phyloP scores from a whole-genome alignment of 2,797 vertebrate species.

The Lycodopsis pacificus region DNA sequence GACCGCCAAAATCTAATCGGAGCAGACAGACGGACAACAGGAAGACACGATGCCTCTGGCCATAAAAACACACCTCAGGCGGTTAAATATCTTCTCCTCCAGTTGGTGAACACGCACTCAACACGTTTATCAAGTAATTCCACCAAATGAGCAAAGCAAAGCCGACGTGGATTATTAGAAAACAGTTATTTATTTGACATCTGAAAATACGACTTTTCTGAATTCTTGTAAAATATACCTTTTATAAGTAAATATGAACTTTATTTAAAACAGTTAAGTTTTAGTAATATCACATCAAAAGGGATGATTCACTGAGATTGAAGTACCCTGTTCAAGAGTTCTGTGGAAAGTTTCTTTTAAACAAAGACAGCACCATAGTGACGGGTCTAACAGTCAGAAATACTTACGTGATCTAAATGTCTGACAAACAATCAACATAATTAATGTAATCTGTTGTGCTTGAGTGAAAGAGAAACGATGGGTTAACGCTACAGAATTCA shows the following conservation, averaged over 20 bases:
- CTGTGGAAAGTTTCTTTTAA: constrained; percentile 63
- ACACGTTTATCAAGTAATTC: neutral
- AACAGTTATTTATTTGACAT: constrained; percentile 82
- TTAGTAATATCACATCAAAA: constrained; percentile 79
- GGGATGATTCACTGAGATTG: constrained; percentile 77
- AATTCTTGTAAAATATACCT: constrained; percentile 81
- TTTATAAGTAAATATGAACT: constrained; percentile 72
- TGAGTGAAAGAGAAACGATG: constrained; percentile 33
- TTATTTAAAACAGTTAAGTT: constrained; percentile 68
- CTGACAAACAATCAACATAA: constrained; percentile 41
- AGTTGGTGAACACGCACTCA: neutral
- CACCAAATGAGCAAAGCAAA: constrained; percentile 1
- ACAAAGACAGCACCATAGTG: constrained; percentile 64
- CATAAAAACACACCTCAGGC: neutral
- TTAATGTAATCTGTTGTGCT: constrained; percentile 52
- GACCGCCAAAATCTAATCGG: neutral
- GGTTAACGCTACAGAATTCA: constrained; percentile 52
- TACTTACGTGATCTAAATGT: constrained; percentile 43
- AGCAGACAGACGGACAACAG: neutral
- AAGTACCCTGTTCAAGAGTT: constrained; percentile 71
- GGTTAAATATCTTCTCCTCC: neutral
- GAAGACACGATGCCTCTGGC: neutral
- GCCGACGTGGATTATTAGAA: constrained; percentile 58
- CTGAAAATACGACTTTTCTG: constrained; percentile 82
- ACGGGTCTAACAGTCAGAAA: constrained; percentile 49